Percentiles rank a stretch among this genome's conserved stretches.
phyloP scores from a whole-genome alignment of 1,140 invertebrate genomes.

The Drosophila subpulchrella region DNA sequence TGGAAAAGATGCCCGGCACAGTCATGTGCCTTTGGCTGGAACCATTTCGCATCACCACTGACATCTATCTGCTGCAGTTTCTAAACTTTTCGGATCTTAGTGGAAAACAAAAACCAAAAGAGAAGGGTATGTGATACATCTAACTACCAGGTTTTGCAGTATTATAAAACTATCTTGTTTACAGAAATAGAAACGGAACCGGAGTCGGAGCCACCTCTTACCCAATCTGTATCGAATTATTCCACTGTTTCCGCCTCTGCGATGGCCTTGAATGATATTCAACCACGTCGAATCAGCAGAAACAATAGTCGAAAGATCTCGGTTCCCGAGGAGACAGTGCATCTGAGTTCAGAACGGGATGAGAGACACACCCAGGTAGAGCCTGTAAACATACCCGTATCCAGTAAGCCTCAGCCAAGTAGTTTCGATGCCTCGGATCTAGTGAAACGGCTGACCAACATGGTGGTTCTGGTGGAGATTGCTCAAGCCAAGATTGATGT shows the following conservation, averaged over 20 bases:
- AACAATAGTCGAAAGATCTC: conserved; percentile 54
- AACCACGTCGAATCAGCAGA: conserved; percentile 43
- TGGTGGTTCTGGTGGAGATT: conserved; percentile 62
- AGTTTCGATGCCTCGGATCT: conserved; percentile 25
- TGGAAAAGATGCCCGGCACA: conserved; percentile 22
- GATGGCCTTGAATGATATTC: conserved; percentile 31
- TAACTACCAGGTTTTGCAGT: not conserved
- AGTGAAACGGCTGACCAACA: conserved; percentile 35
- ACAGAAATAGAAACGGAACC: conserved; percentile 21
- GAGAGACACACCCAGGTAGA: conserved; percentile 57
- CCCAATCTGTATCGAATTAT: conserved; percentile 44
- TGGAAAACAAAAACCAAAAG: conserved; percentile 7
- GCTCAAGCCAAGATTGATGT: conserved; percentile 56
- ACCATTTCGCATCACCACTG: conserved; percentile 51
- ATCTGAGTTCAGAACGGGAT: conserved; percentile 76
- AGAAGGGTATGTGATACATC: conserved; percentile 30
- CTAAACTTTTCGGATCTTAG: conserved; percentile 41
- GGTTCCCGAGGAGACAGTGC: conserved; percentile 75
- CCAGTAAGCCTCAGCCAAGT: not conserved
- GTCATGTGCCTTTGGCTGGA: conserved; percentile 71
- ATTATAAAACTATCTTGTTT: not conserved
- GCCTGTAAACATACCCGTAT: not conserved
- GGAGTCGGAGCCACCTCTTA: conserved; percentile 29
- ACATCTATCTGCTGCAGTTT: conserved; percentile 70
- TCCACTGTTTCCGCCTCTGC: conserved; percentile 36